Conservation (phyloP, 1,140 invertebrate genomes). For the Metopolophium dirhodum region DNA sequence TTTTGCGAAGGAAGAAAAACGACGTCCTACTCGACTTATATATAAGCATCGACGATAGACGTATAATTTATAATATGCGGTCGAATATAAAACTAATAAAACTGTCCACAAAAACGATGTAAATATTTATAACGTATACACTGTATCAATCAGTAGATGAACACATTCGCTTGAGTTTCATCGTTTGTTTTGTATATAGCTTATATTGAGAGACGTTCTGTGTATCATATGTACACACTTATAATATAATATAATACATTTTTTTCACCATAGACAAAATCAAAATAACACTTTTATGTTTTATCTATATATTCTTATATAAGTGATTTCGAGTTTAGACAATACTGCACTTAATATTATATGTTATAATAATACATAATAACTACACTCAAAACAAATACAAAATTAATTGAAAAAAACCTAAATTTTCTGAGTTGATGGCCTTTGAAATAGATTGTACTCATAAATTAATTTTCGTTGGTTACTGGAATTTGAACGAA, state of each 20-base stretch:
- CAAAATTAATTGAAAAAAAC: neutral
- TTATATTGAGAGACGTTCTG: neutral
- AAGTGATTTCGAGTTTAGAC: neutral
- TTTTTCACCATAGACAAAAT: neutral
- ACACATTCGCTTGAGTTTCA: neutral
- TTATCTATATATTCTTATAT: too few relatives aligned
- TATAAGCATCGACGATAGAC: neutral
- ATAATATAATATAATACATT: neutral
- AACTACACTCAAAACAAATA: neutral
- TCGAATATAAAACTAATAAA: neutral
- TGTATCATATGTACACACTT: neutral
- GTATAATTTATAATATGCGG: neutral
- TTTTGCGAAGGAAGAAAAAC: neutral
- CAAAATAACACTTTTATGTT: neutral
- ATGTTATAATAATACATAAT: neutral
- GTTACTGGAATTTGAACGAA: neutral
- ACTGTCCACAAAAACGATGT: neutral
- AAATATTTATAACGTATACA: constrained; percentile 6
- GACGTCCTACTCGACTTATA: neutral
- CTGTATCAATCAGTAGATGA: neutral
- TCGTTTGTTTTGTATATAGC: neutral
- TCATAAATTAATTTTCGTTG: neutral
- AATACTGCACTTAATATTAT: neutral
- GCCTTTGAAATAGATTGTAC: too few relatives aligned
- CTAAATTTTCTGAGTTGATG: neutral